These are phyloP conservation scores for Vulpes vulpes DNA, from an alignment of 2,113 vertebrate genomes.

Conservation along the genomic window DNA sequence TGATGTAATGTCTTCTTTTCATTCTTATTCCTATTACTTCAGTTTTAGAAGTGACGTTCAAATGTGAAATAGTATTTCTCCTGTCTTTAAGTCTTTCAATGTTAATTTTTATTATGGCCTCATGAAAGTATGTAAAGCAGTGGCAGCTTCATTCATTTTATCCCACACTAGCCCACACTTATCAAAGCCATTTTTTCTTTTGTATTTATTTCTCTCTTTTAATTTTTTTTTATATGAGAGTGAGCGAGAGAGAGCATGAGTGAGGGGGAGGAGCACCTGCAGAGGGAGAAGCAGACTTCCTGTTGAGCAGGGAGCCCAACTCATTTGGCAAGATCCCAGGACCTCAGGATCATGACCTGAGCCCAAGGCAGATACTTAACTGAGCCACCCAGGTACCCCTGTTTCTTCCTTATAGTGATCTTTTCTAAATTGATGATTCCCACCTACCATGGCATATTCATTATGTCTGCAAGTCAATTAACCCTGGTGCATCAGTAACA, in stretches of 20 bases:
- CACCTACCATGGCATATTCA: background rate
- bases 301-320: background rate
- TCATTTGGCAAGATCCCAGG: background rate
- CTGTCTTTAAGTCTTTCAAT: background rate
- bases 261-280: background rate
- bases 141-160: background rate
- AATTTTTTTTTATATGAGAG: background rate
- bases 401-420: background rate
- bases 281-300: background rate
- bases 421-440: background rate
- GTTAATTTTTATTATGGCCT: background rate
- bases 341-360: background rate
- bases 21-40: background rate
- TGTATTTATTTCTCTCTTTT: background rate
- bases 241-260: background rate
- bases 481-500: background rate
- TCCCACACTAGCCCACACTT: background rate
- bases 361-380: background rate
- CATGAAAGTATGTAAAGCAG: background rate
- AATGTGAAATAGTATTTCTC: background rate
- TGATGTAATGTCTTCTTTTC: background rate
- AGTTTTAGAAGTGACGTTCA: background rate
- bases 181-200: background rate
- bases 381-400: background rate
- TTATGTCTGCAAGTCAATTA: background rate